phyloP scores from a whole-genome alignment of 2,113 vertebrate species.

The Pomatorhinus ruficollis region DNA sequence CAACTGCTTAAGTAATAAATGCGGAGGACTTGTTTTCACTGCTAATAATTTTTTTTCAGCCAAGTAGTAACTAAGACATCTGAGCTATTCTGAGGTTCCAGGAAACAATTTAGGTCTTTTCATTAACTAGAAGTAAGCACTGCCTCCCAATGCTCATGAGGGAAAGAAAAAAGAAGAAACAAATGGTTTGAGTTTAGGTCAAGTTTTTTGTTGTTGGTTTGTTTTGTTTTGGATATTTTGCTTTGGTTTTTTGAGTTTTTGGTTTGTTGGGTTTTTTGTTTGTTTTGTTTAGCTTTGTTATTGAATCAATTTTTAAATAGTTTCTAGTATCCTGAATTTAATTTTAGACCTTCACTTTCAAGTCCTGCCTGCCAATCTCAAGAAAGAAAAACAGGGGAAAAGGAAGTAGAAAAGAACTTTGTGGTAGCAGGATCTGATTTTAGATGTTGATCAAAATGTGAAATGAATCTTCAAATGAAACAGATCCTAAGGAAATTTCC shows the following conservation, averaged over 20 bases:
- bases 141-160: background rate
- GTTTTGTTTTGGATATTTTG: background rate
- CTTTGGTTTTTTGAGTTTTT: background rate
- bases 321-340: background rate
- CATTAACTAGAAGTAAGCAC: background rate
- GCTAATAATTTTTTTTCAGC: conserved; percentile 17
- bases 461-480: background rate
- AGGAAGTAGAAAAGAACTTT: background rate
- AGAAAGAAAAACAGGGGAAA: background rate
- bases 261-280: background rate
- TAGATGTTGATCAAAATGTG: background rate
- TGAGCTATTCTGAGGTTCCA: conserved; percentile 9
- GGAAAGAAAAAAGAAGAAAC: background rate
- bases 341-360: background rate
- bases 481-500: background rate
- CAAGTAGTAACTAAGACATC: conserved; percentile 1
- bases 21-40: background rate
- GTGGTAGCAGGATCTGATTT: background rate
- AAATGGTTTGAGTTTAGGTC: background rate
- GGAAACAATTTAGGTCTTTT: conserved; percentile 3
- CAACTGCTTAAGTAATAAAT: background rate
- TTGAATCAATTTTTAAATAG: background rate
- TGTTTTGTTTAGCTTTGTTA: background rate
- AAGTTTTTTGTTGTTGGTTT: background rate
- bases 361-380: background rate